Evolutionary conservation across 2,797 vertebrate species (phyloP).

Genomic region (Sebastolobus altivelis): DNA sequence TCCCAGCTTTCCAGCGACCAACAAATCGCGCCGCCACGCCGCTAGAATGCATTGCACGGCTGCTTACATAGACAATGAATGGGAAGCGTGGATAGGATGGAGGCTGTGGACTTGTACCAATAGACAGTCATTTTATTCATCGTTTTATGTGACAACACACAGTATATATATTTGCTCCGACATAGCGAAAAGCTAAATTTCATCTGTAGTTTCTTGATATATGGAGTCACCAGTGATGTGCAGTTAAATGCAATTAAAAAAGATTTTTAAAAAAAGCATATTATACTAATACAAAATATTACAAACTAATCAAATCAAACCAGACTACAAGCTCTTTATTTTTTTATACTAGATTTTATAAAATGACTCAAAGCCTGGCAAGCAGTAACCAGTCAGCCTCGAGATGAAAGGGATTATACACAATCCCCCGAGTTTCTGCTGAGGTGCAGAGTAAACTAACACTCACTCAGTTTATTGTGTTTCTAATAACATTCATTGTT

Average conservation of each 20-base stretch:
- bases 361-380: constrained; percentile 10
- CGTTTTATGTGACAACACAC: neutral
- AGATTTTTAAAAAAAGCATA: neutral
- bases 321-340: neutral
- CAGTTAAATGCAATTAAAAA: neutral
- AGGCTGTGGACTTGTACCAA: no score
- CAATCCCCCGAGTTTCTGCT: constrained; percentile 21
- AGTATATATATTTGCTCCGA: neutral
- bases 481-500: constrained; percentile 16
- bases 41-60: no score
- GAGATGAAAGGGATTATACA: constrained; percentile 37
- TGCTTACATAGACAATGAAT: no score
- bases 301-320: neutral
- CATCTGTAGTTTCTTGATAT: neutral
- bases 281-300: neutral
- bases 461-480: constrained; percentile 13
- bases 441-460: constrained; percentile 25
- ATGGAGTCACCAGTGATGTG: neutral
- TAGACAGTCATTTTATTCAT: neutral
- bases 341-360: constrained; percentile 6
- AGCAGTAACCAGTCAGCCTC: constrained; percentile 31
- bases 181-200: neutral
- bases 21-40: no score
- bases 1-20: no score
- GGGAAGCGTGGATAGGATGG: no score